Evolutionary conservation across 2,797 vertebrate species (phyloP).

Genomic region (Falco naumanni): DNA sequence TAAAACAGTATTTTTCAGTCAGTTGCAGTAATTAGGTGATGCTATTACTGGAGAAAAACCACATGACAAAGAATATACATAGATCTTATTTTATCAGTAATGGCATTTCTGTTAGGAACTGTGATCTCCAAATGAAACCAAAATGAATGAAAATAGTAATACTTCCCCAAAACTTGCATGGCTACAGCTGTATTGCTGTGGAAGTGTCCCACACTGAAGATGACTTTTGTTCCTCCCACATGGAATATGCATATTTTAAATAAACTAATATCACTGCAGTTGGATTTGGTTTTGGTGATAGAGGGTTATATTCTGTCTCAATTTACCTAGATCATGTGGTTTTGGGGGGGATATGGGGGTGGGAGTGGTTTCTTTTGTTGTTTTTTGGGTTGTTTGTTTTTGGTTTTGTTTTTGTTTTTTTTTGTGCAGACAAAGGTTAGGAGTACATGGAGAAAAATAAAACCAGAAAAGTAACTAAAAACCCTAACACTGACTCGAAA

Average conservation of each 20-base stretch:
- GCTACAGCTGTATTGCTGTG: background rate
- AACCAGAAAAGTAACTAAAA: background rate
- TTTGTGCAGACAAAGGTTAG: background rate
- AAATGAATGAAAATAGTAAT: background rate
- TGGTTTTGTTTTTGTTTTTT: background rate
- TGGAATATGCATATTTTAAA: background rate
- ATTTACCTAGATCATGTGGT: background rate
- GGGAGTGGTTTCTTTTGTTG: no score
- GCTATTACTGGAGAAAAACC: background rate
- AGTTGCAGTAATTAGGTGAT: background rate
- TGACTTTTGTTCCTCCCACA: background rate
- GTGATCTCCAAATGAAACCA: background rate
- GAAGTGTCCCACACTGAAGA: background rate
- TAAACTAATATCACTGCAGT: background rate
- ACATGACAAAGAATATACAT: background rate
- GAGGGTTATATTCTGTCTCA: background rate
- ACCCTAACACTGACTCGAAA: accelerated
- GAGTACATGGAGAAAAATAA: background rate
- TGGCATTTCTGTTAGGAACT: background rate
- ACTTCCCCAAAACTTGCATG: background rate
- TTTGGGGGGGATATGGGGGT: no score
- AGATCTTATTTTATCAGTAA: background rate
- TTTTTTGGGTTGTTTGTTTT: background rate
- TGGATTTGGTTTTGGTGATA: background rate
- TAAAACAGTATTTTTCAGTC: background rate